These are phyloP conservation scores for Nanger granti DNA, from an alignment of 2,113 vertebrate genomes.

Conservation along the genomic window DNA sequence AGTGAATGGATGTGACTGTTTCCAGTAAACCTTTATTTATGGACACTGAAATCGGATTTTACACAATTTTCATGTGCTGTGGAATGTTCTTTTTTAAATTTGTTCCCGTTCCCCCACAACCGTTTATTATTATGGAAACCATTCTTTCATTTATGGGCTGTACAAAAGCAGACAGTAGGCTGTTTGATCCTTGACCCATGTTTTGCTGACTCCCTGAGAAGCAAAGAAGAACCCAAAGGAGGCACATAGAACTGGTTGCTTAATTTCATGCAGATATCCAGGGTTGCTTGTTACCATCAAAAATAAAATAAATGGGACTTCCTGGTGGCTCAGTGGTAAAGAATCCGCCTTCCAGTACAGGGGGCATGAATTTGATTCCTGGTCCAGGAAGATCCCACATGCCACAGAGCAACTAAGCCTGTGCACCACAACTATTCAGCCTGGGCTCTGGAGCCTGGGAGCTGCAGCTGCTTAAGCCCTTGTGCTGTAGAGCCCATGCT, in stretches of 20 bases:
- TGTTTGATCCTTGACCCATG: background rate
- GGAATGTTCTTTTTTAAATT: background rate
- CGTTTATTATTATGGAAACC: background rate
- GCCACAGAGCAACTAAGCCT: background rate
- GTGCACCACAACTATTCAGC: background rate
- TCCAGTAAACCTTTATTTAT: background rate
- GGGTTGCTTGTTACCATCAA: background rate
- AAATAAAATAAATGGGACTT: background rate
- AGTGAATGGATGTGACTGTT: background rate
- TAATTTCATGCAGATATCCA: background rate
- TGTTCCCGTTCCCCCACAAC: background rate
- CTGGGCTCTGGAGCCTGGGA: background rate
- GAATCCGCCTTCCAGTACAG: background rate
- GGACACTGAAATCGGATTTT: background rate
- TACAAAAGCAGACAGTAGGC: background rate
- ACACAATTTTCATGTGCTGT: background rate
- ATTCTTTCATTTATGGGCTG: background rate
- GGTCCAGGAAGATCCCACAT: background rate
- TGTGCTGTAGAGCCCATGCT: background rate
- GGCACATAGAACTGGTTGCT: background rate
- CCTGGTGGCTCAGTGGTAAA: background rate
- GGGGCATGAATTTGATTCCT: background rate
- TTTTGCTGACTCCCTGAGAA: background rate
- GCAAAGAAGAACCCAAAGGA: background rate
- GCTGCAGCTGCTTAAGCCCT: background rate